A percentile compares a stretch with the other conserved stretches of the same genome.
Conservation (phyloP, 2,888 invertebrate species). For the Eupsilia transversa region DNA sequence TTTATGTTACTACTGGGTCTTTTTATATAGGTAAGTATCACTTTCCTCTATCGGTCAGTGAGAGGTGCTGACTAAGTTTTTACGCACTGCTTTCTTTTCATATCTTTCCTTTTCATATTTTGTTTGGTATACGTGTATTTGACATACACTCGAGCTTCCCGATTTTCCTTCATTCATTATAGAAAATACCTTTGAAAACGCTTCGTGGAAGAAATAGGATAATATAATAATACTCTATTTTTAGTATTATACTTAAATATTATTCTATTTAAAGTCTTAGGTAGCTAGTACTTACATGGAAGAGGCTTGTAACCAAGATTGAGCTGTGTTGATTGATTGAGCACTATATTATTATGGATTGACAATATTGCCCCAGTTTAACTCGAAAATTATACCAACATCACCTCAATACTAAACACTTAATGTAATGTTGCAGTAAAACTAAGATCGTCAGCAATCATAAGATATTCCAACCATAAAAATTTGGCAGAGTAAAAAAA, state of each 20-base stretch:
- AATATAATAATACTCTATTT: too few species aligned
- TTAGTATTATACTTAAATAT: too few species aligned
- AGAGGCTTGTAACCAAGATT: not conserved
- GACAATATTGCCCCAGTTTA: constrained; percentile 40
- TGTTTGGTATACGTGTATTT: constrained; percentile 8
- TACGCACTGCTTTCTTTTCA: constrained; percentile 25
- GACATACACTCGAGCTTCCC: constrained; percentile 6
- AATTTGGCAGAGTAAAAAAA: not conserved
- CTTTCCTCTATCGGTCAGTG: constrained; percentile 40
- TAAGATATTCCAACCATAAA: not conserved
- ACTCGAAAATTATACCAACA: constrained; percentile 44
- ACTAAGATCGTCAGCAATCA: not conserved
- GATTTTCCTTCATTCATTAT: not conserved
- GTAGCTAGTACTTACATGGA: not conserved
- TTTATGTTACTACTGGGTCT: constrained; percentile 44
- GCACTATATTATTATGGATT: constrained; percentile 29
- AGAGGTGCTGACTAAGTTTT: constrained; percentile 29
- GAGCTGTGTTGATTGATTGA: constrained; percentile 34
- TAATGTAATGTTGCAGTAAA: constrained; percentile 39
- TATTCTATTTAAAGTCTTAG: too few species aligned
- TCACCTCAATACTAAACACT: constrained; percentile 47
- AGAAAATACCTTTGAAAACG: not conserved
- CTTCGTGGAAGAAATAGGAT: not conserved
- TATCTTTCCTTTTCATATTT: constrained; percentile 7
- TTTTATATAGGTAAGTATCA: constrained; percentile 48